A percentile compares a stretch with the other conserved stretches of the same genome.
phyloP scores from a whole-genome alignment of 2,797 vertebrate genomes.

The Manis pentadactyla region DNA sequence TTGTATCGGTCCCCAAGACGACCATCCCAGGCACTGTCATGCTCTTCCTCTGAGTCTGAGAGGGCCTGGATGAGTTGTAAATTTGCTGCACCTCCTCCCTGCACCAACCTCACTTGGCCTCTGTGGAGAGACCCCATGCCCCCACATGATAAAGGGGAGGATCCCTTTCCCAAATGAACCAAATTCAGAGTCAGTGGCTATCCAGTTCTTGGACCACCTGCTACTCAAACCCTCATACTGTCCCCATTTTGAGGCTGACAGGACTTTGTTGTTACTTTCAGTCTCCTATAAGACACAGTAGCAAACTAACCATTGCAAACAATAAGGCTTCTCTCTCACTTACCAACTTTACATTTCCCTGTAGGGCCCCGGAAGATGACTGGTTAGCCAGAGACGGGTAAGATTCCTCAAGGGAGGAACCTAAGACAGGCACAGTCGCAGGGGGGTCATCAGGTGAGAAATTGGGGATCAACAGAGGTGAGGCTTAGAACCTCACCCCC shows the following conservation, averaged over 20 bases:
- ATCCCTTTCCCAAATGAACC: slow-evolving; percentile 17
- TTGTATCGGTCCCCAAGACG: slow-evolving; percentile 94
- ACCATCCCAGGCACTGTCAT: slow-evolving; percentile 95
- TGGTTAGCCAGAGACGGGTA: no score
- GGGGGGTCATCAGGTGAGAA: no score
- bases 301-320: no score
- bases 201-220: neutral
- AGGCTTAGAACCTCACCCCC: no score
- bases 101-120: slow-evolving; percentile 96
- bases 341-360: no score
- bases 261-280: neutral
- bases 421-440: no score
- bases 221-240: neutral
- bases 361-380: no score
- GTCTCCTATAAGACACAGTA: neutral
- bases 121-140: slow-evolving; percentile 82
- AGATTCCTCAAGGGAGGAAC: no score
- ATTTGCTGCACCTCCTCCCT: slow-evolving; percentile 93
- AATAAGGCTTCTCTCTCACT: no score
- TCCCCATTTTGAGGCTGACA: neutral
- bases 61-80: slow-evolving; percentile 94
- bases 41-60: slow-evolving; percentile 95
- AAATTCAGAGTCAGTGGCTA: slow-evolving; percentile 47
- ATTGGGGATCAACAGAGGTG: no score
- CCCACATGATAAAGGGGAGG: slow-evolving; percentile 57